These are phyloP conservation scores for Fragum sueziense DNA, from an alignment of 2,888 invertebrate genomes.

Conservation along the genomic window DNA sequence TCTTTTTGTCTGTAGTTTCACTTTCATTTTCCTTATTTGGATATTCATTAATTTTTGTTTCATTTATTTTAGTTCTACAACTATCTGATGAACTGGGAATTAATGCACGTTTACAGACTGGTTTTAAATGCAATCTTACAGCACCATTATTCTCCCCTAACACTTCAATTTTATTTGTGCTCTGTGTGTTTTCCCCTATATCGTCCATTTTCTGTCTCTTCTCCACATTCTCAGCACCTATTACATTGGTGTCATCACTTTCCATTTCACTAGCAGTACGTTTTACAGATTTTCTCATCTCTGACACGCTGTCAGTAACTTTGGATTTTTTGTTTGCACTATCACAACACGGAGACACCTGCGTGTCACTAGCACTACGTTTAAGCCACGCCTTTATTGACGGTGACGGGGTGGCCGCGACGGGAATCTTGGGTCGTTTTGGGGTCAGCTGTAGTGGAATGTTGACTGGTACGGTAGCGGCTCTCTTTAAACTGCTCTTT, in stretches of 20 bases:
- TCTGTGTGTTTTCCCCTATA: background rate
- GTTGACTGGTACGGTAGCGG: conserved; percentile 41
- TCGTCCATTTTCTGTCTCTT: background rate
- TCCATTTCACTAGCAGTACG: conserved; percentile 19
- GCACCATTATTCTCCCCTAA: too few species aligned
- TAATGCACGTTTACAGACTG: conserved; percentile 1
- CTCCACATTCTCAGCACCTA: background rate
- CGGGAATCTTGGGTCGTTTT: conserved; percentile 43
- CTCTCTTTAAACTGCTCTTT: conserved; percentile 36
- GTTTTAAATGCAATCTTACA: background rate
- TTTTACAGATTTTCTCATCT: background rate
- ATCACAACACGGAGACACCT: background rate
- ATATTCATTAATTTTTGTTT: background rate
- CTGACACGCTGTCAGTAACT: background rate
- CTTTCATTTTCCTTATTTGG: background rate
- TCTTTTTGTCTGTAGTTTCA: background rate
- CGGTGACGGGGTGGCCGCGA: conserved; percentile 53
- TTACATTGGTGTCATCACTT: background rate
- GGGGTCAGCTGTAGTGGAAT: conserved; percentile 32
- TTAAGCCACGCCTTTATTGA: conserved; percentile 68
- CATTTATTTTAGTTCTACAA: background rate
- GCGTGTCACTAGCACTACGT: conserved; percentile 51
- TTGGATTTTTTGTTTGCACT: conserved; percentile 11
- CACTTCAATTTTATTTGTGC: background rate
- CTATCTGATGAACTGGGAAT: background rate